Evolutionary conservation across 2,888 invertebrate genomes (phyloP).

Genomic region (Amblyjoppa proteus): DNA sequence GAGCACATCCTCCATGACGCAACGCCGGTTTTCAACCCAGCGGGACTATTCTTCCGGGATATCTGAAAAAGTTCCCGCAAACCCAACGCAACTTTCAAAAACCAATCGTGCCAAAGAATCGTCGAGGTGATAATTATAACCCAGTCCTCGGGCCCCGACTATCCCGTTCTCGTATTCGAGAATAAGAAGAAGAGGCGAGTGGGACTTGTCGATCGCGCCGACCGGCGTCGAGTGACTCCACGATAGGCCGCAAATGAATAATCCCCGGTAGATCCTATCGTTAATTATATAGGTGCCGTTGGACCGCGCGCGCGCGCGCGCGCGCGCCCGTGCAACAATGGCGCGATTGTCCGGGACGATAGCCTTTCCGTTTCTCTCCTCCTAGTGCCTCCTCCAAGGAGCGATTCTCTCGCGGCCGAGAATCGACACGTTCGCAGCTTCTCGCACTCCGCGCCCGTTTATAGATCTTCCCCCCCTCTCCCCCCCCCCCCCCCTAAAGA

Average conservation of each 20-base stretch:
- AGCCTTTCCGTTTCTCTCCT: conserved; percentile 71
- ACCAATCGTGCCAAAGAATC: conserved; percentile 1
- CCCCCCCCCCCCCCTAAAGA: not conserved
- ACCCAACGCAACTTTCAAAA: conserved; percentile 17
- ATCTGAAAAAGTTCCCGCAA: not conserved
- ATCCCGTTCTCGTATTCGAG: conserved; percentile 3
- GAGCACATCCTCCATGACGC: conserved; percentile 6
- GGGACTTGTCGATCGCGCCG: conserved; percentile 60
- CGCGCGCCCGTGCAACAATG: conserved; percentile 79
- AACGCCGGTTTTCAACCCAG: not conserved
- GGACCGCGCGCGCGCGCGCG: conserved; percentile 20
- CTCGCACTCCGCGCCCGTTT: conserved; percentile 55
- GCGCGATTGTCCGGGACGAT: conserved; percentile 81
- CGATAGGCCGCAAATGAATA: conserved; percentile 79
- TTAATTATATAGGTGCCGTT: conserved; percentile 78
- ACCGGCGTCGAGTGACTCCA: conserved; percentile 50
- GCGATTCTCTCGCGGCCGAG: conserved; percentile 46
- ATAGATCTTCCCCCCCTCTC: conserved; percentile 5
- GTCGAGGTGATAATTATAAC: conserved; percentile 46
- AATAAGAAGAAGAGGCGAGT: conserved; percentile 51
- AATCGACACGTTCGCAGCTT: conserved; percentile 54
- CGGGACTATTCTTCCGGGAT: not conserved
- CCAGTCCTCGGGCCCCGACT: conserved; percentile 12
- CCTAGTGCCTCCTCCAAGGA: conserved; percentile 54
- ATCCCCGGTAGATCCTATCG: conserved; percentile 81